A percentile compares a stretch with the other conserved stretches of the same genome.
Conservation (phyloP, 2,888 invertebrate genomes). For the Macropis europaea region DNA sequence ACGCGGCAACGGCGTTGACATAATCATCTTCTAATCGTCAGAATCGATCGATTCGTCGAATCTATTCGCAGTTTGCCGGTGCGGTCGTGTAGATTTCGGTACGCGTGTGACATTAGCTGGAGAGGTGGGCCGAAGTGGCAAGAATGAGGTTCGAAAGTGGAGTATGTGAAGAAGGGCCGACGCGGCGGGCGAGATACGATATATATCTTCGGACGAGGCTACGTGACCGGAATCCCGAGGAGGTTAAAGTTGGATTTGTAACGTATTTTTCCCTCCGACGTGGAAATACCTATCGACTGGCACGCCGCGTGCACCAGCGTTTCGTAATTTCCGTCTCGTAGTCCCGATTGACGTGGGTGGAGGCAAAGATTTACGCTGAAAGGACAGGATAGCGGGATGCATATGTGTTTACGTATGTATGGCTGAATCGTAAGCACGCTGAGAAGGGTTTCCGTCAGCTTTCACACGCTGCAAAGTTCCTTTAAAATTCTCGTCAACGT, state of each 20-base stretch:
- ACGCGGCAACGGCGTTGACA: not conserved
- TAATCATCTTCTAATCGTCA: not conserved
- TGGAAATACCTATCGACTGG: slow-evolving; percentile 72
- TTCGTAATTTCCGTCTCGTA: slow-evolving; percentile 72
- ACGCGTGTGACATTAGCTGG: slow-evolving; percentile 61
- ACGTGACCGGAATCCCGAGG: slow-evolving; percentile 76
- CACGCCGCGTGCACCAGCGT: slow-evolving; percentile 61
- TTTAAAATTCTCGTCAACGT: slow-evolving; percentile 42
- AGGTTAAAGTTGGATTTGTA: slow-evolving; percentile 78
- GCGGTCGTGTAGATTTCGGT: slow-evolving; percentile 44
- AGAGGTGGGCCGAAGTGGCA: slow-evolving; percentile 64
- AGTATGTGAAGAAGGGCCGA: slow-evolving; percentile 73
- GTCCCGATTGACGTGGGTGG: slow-evolving; percentile 62
- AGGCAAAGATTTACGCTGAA: slow-evolving; percentile 63
- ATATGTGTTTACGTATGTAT: slow-evolving; percentile 26
- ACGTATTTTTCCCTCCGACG: slow-evolving; percentile 76
- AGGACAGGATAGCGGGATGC: slow-evolving; percentile 42
- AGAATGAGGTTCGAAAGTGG: slow-evolving; percentile 78
- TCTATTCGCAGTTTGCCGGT: slow-evolving; percentile 7
- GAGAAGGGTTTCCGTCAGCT: slow-evolving; percentile 23
- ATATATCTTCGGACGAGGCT: slow-evolving; percentile 75
- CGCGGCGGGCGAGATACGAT: slow-evolving; percentile 70
- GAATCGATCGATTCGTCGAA: slow-evolving; percentile 22
- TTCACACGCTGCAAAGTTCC: slow-evolving; percentile 21
- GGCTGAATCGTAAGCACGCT: slow-evolving; percentile 8